Percentiles rank a stretch among this genome's conserved stretches.
These are phyloP conservation scores for Lasioglossum vierecki DNA, from an alignment of 2,888 invertebrate species.

Conservation along the genomic window DNA sequence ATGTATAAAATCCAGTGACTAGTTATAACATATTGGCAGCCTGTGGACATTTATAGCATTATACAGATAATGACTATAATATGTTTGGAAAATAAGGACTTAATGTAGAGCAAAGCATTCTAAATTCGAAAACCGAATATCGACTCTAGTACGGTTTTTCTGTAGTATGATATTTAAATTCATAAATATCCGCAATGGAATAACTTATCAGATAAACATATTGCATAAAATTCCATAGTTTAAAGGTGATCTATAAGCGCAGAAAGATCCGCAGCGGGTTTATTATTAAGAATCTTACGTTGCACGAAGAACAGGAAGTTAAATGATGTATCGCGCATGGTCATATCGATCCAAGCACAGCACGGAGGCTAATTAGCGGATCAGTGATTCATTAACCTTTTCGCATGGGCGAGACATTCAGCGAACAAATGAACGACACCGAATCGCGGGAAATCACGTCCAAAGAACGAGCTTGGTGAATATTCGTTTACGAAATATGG, in stretches of 20 bases:
- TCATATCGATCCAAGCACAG: not conserved
- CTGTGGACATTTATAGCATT: not conserved
- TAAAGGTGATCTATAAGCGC: not conserved
- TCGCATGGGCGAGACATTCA: not conserved
- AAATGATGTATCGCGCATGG: not conserved
- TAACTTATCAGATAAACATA: not conserved
- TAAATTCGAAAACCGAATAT: no score
- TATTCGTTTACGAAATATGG: not conserved
- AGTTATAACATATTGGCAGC: no score
- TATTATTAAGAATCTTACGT: not conserved
- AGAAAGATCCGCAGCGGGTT: not conserved
- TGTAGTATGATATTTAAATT: not conserved
- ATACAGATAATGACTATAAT: not conserved
- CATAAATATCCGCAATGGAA: not conserved
- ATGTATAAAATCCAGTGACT: no score
- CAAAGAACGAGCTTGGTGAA: not conserved
- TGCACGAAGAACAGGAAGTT: not conserved
- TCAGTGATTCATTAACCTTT: constrained; percentile 6
- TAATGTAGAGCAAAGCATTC: not conserved
- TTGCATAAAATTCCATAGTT: not conserved
- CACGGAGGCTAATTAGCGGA: constrained; percentile 1
- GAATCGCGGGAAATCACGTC: not conserved
- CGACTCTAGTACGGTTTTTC: not conserved
- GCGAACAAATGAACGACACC: not conserved
- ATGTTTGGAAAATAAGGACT: not conserved